A percentile compares a stretch with the other conserved stretches of the same genome.
phyloP scores from a whole-genome alignment of 1,140 invertebrate genomes.

The Micrasema minimum region DNA sequence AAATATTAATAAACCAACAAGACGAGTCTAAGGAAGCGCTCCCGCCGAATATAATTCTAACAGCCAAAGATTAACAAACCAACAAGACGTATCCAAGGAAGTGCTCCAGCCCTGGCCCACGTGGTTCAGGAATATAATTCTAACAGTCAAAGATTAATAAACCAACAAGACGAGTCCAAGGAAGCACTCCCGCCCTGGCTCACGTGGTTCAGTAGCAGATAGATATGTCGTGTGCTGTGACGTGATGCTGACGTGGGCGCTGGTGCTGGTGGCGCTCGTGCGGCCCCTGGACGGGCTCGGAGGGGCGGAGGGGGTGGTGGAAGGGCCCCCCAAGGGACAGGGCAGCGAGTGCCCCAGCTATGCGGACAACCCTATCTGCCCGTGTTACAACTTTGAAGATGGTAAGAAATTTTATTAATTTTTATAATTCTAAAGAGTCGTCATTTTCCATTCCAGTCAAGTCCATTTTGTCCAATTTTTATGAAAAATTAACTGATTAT shows the following conservation, averaged over 20 bases:
- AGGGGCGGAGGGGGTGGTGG: constrained; percentile 10
- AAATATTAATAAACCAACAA: constrained; percentile 1
- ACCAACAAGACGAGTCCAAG: constrained; percentile 11
- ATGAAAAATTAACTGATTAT: no score
- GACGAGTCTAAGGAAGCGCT: constrained; percentile 3
- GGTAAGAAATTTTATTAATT: no score
- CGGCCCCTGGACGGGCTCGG: constrained; percentile 19
- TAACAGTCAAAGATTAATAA: neutral
- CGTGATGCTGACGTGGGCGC: constrained; percentile 41
- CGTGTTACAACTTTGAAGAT: constrained; percentile 92
- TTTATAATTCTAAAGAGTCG: neutral
- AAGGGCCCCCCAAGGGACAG: neutral
- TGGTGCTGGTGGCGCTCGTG: constrained; percentile 45
- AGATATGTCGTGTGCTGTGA: constrained; percentile 34
- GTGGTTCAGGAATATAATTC: neutral
- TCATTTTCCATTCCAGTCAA: no score
- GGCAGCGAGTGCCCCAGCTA: constrained; percentile 72
- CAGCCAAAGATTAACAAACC: neutral
- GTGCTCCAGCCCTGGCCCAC: neutral
- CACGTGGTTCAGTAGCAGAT: neutral
- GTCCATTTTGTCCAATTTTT: no score
- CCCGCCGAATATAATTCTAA: no score
- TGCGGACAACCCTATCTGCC: constrained; percentile 80
- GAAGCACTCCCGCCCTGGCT: neutral
- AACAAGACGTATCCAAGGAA: neutral